Conservation (phyloP, 2,113 vertebrate species). For the Mus musculus region DNA sequence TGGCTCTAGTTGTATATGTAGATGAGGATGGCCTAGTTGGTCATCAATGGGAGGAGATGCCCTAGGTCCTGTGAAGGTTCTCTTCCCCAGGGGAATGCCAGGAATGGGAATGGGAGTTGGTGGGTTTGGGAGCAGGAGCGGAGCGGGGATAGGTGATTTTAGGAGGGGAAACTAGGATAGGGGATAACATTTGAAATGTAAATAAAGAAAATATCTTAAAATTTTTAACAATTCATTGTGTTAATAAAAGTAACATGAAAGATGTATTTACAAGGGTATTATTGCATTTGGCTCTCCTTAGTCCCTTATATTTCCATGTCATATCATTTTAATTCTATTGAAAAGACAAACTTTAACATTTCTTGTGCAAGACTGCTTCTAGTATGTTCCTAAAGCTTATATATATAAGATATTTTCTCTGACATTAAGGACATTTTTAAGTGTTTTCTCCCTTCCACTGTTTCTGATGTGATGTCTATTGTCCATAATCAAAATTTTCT, state of each 20-base stretch:
- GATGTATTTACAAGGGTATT: slow-evolving; percentile 14
- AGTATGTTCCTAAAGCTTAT: slow-evolving; percentile 4
- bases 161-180: too few species aligned
- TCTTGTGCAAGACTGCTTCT: background rate
- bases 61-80: too few species aligned
- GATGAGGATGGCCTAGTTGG: too few species aligned
- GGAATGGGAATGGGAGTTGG: too few species aligned
- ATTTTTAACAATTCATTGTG: too few species aligned
- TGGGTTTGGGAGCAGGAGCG: too few species aligned
- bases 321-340: slow-evolving; percentile 31
- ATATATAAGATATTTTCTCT: slow-evolving; percentile 7
- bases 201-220: too few species aligned
- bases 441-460: background rate
- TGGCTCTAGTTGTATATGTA: too few species aligned
- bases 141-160: too few species aligned
- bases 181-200: too few species aligned
- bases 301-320: slow-evolving; percentile 2
- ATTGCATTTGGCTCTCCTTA: background rate
- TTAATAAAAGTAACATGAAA: background rate
- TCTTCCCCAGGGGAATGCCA: too few species aligned
- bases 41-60: too few species aligned
- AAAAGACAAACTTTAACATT: slow-evolving; percentile 24
- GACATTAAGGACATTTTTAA: background rate
- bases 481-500: background rate
- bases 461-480: slow-evolving; percentile 39